A percentile compares a stretch with the other conserved stretches of the same genome.
Evolutionary conservation across 2,113 vertebrate species (phyloP).

Genomic region (Aramus guarauna): DNA sequence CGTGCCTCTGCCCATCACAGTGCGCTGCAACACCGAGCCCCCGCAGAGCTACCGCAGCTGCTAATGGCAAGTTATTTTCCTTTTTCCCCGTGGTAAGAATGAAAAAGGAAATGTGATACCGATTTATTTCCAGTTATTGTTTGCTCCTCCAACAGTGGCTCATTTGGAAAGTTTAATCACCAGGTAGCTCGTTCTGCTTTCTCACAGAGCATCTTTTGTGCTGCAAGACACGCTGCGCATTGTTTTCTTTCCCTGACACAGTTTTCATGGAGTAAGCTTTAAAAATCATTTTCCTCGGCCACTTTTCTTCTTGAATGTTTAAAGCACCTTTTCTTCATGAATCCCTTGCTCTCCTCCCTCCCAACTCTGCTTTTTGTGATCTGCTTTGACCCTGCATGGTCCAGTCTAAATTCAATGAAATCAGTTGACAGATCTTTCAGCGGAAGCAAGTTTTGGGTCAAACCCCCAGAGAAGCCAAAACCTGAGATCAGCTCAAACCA

Average conservation of each 20-base stretch:
- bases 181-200: slow-evolving; percentile 48
- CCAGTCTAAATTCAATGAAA: neutral
- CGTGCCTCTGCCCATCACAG: neutral
- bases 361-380: neutral
- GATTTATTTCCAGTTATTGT: slow-evolving; percentile 5
- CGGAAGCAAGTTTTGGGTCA: neutral
- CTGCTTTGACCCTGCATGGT: neutral
- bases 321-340: neutral
- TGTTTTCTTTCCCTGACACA: neutral
- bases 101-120: neutral
- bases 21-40: accelerated
- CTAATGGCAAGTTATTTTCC: neutral
- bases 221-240: neutral
- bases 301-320: neutral
- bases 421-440: neutral
- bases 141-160: neutral
- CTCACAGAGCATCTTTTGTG: slow-evolving; percentile 1
- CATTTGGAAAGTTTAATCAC: slow-evolving; percentile 55
- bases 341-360: neutral
- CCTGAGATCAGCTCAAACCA: neutral
- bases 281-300: neutral
- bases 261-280: neutral
- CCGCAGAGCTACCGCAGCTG: neutral
- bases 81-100: neutral
- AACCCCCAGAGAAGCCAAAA: neutral